Conservation (phyloP, 2,888 invertebrate genomes). For the Emesis furor region DNA sequence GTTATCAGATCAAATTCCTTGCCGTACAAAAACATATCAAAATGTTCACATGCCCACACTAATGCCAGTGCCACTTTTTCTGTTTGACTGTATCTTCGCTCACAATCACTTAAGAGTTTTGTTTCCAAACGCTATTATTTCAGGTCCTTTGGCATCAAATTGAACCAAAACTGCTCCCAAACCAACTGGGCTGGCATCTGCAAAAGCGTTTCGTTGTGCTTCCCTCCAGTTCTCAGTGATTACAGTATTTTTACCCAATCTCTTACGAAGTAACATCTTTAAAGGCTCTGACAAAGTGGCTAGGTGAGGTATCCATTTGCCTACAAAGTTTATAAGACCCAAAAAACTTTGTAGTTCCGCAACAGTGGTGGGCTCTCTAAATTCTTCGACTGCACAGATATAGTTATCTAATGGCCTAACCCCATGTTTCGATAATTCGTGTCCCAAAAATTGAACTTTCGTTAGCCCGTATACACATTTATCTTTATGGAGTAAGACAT, state of each 20-base stretch:
- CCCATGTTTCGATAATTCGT: conserved; percentile 60
- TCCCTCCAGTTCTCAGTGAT: conserved; percentile 43
- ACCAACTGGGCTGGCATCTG: no score
- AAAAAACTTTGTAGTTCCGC: conserved; percentile 75
- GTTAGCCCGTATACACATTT: conserved; percentile 60
- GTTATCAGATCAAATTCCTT: no score
- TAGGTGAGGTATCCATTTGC: conserved; percentile 52
- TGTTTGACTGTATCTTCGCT: conserved; percentile 17
- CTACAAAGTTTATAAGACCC: conserved; percentile 67
- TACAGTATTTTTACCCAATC: conserved; percentile 34
- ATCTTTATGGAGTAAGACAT: conserved; percentile 55
- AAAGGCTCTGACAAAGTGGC: conserved; percentile 69
- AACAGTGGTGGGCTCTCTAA: conserved; percentile 58
- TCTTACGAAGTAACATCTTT: conserved; percentile 40
- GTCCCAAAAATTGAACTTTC: conserved; percentile 61
- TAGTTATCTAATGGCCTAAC: conserved; percentile 69
- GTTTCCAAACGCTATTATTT: no score
- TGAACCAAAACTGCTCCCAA: no score
- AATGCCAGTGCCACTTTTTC: conserved; percentile 45
- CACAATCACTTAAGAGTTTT: conserved; percentile 45
- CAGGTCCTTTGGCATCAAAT: no score
- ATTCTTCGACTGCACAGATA: conserved; percentile 32
- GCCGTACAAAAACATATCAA: conserved; percentile 47
- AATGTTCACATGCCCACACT: conserved; percentile 29
- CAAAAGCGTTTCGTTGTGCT: conserved; percentile 61